phyloP scores from a whole-genome alignment of 2,797 vertebrate species.

The Sarcophilus harrisii region DNA sequence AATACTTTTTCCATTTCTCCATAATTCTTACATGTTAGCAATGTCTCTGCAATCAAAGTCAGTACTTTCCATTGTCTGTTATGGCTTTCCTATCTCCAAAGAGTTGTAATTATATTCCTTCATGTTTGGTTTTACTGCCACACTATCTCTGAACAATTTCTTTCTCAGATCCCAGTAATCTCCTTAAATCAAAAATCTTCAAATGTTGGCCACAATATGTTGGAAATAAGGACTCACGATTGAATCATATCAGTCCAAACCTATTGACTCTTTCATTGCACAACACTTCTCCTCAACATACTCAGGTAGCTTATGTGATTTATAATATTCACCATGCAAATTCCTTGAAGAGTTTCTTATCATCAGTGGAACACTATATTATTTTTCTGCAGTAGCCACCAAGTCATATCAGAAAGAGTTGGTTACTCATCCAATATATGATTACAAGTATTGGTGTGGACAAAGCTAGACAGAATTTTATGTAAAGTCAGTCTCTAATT shows the following conservation, averaged over 20 bases:
- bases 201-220: not conserved
- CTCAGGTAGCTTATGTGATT: not conserved
- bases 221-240: not conserved
- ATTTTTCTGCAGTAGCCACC: slow-evolving; percentile 12
- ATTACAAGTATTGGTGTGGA: not conserved
- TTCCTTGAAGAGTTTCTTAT: not conserved
- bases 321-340: not conserved
- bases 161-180: not conserved
- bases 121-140: not conserved
- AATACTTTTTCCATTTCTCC: not conserved
- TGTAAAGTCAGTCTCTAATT: slow-evolving; percentile 14
- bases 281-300: not conserved
- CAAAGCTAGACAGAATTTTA: slow-evolving; percentile 11
- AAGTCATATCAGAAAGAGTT: slow-evolving; percentile 30
- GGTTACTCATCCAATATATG: slow-evolving; percentile 23
- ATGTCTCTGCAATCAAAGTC: not conserved
- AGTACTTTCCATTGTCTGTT: not conserved
- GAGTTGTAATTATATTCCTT: not conserved
- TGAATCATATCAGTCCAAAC: not conserved
- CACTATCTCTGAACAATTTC: not conserved
- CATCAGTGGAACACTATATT: slow-evolving; percentile 36
- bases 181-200: not conserved
- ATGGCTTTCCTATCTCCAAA: not conserved
- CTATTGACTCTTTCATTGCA: not conserved
- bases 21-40: not conserved